Conservation (phyloP, 2,797 vertebrate genomes). For the Muscicapa comitata region DNA sequence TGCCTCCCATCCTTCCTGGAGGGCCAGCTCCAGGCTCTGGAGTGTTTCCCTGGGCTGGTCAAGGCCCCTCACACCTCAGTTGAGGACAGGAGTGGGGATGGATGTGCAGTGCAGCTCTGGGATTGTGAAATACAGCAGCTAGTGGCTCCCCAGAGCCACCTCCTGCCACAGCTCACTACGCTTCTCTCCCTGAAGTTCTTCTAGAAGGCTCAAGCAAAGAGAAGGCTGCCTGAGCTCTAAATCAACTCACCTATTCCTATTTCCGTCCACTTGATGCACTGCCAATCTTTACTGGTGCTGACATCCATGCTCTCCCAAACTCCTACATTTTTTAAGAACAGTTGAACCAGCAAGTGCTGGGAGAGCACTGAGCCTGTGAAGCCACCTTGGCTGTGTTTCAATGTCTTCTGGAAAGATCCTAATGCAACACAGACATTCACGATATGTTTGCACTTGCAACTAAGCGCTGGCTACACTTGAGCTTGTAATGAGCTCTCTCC, state of each 20-base stretch:
- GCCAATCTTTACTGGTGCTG: conserved; percentile 16
- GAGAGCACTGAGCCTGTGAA: neutral
- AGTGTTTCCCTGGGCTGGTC: neutral
- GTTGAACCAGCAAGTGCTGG: neutral
- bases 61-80: rapidly evolving
- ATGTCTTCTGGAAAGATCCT: conserved; percentile 27
- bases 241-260: neutral
- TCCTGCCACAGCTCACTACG: neutral
- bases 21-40: neutral
- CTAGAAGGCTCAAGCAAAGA: neutral
- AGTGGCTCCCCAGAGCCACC: neutral
- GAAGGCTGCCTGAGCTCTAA: neutral
- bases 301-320: neutral
- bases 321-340: neutral
- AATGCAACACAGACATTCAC: neutral
- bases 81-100: neutral
- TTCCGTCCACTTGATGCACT: neutral
- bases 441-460: conserved; percentile 12
- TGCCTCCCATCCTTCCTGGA: neutral
- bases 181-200: neutral
- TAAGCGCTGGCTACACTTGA: neutral
- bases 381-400: neutral
- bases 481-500: neutral
- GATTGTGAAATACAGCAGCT: neutral
- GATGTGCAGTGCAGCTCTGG: neutral